A percentile compares a stretch with the other conserved stretches of the same genome.
phyloP scores from a whole-genome alignment of 1,140 invertebrate genomes.

The Galendromus occidentalis region DNA sequence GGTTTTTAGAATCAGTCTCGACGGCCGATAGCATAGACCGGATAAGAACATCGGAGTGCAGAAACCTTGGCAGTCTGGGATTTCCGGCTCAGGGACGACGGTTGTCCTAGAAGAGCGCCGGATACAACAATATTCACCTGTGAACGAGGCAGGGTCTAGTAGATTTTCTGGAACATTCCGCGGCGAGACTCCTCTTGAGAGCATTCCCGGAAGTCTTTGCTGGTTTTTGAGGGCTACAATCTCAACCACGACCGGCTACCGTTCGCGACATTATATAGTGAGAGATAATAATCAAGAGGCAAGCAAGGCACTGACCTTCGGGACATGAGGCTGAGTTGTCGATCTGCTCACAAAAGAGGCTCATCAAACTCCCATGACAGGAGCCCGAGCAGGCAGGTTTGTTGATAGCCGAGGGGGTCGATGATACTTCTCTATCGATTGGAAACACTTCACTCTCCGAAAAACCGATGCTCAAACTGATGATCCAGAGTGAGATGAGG shows the following conservation, averaged over 20 bases:
- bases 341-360: not conserved
- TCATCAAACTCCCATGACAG: slow-evolving; percentile 10
- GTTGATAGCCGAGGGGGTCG: not conserved
- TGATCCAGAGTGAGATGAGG: too few species aligned
- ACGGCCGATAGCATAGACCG: not conserved
- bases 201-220: too few species aligned
- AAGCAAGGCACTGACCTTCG: not conserved
- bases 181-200: too few species aligned
- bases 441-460: too few species aligned
- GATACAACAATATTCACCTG: slow-evolving; percentile 4
- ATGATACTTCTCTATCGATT: not conserved
- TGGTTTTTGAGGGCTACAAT: too few species aligned
- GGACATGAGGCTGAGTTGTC: not conserved
- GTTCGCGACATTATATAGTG: too few species aligned
- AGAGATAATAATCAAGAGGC: too few species aligned
- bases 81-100: not conserved
- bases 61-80: slow-evolving; percentile 4
- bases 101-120: not conserved
- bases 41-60: not conserved
- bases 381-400: not conserved
- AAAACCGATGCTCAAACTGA: too few species aligned
- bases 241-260: too few species aligned
- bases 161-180: too few species aligned
- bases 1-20: not conserved
- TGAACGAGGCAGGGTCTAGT: too few species aligned